Evolutionary conservation across 2,888 invertebrate genomes (phyloP), one percentile per base, ranked within the genome.

Genomic region (Timema cristinae): DNA sequence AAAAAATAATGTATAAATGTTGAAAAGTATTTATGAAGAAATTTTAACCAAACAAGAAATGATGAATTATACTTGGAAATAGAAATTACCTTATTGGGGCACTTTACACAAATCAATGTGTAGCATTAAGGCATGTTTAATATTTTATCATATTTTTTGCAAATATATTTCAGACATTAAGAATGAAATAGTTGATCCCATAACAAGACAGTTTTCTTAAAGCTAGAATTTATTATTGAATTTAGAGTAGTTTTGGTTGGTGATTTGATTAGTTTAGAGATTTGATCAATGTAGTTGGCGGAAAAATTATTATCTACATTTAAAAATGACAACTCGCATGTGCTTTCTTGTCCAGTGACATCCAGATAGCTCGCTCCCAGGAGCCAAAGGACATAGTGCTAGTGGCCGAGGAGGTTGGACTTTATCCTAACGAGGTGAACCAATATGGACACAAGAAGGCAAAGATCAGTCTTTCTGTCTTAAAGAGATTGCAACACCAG

Each of bases 391-490:
- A 93, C 79, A 92, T 98, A 70, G 81, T 82, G 0, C 82, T 86
- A 75, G 81, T 98, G 72, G 94, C 95, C 0, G 81, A 87, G 66
- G 97, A 98, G 86, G 91, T 98, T 74, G 95, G 95, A 0, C 82
- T 99, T 70, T 84, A 85, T 76, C 85, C 90, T 0, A 87, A 85
- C 73, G 99, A 99, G 83, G 87, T 97, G 50, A 93, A 94, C 7
- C 89, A 91, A 75, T 98, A 95, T 83, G 99, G 99, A 8, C 90
- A 88, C 78, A 95, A 91, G 77, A 99, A 98, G 82, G 99, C 97
- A 11, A 99, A 99, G 85, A 88, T 99, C 13, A 87, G 93, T 0
- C 85, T 98, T 13, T 88, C 88, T 1, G 91, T 95, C 56, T 82
- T 97, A 50, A 86, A 96, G 11, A 85, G 98, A 47, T 84, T 97